Evolutionary conservation across 64 coral and sea anemone species (phyloP), one percentile per base, ranked within the genome.

Genomic region (Montipora cactus): DNA sequence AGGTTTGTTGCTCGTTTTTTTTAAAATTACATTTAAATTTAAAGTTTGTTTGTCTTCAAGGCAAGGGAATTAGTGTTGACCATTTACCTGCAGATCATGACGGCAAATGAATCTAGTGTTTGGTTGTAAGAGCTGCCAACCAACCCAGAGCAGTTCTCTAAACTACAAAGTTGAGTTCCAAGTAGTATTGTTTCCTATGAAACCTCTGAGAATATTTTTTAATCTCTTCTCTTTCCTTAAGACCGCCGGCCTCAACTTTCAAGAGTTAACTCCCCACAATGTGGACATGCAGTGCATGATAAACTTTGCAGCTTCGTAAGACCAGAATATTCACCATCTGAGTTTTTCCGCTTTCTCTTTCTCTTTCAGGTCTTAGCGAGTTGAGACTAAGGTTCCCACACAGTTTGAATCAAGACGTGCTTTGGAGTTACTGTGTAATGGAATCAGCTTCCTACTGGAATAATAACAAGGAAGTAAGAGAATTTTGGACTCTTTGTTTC

Each of bases 361-460:
- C 81, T 7, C 19, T 14, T 87, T 23, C 62, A 96, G 95, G 91
- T 37, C 92, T 99, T 62, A n/a, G 51, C n/a, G 83, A 96, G 58
- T 53, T 99, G 25, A 92, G 92, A 16, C 78, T 87, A 21, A 84
- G 91, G 21, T 99, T 99, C 87, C 92, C 98, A 12, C 89, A 96
- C 70, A 94, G 95, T 92, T 79, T 99, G 0, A 67, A 92, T 80
- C 92, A 94, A 77, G 98, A 99, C 59, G 75, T 99, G 66, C 74
- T 99, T 23, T 99, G 98, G 98, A 85, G 95, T 81, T 82, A 95
- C 28, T 99, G 98, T 89, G 83, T 81, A n/a, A 46, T 92, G 58
- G 98, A 92, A 44, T 99, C 86, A 71, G 55, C 68, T 2, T 55
- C 45, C 21, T 90, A 90, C 79, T 99, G 98, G 98, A 70, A 89